These are phyloP conservation scores for Melolontha melolontha DNA, from an alignment of 2,888 invertebrate genomes.

Conservation along the genomic window DNA sequence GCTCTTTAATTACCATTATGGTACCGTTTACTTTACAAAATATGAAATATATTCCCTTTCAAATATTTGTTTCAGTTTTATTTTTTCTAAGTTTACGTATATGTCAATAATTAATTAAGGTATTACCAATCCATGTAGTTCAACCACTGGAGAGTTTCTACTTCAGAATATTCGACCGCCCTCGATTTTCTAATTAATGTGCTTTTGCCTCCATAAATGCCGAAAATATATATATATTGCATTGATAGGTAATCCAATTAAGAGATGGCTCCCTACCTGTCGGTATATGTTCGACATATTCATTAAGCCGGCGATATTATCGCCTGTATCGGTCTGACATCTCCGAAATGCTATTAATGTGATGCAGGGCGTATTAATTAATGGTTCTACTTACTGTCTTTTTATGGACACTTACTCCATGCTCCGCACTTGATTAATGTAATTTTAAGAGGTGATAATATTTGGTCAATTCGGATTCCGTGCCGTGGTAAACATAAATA, in stretches of 20 bases:
- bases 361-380: conserved; percentile 44
- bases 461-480: conserved; percentile 11
- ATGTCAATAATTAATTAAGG: conserved; percentile 46
- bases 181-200: conserved; percentile 48
- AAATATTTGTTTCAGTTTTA: too few relatives aligned
- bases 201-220: conserved; percentile 46
- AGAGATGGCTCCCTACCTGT: conserved; percentile 50
- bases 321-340: conserved; percentile 46
- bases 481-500: conserved; percentile 16
- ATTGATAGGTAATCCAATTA: conserved; percentile 51
- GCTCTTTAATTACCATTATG: too few relatives aligned
- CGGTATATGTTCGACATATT: conserved; percentile 52
- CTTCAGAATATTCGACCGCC: conserved; percentile 23
- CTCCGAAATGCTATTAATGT: conserved; percentile 48
- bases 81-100: conserved; percentile 1
- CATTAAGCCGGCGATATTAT: conserved; percentile 50
- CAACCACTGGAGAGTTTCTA: conserved; percentile 26
- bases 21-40: too few relatives aligned
- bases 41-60: too few relatives aligned
- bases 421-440: conserved; percentile 31
- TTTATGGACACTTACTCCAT: conserved; percentile 29
- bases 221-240: conserved; percentile 36
- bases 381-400: conserved; percentile 22
- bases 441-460: conserved; percentile 31
- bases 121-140: conserved; percentile 34